Evolutionary conservation across 2,888 invertebrate genomes (phyloP), one percentile per base, ranked within the genome.

Genomic region (Dichetophora obliterata): DNA sequence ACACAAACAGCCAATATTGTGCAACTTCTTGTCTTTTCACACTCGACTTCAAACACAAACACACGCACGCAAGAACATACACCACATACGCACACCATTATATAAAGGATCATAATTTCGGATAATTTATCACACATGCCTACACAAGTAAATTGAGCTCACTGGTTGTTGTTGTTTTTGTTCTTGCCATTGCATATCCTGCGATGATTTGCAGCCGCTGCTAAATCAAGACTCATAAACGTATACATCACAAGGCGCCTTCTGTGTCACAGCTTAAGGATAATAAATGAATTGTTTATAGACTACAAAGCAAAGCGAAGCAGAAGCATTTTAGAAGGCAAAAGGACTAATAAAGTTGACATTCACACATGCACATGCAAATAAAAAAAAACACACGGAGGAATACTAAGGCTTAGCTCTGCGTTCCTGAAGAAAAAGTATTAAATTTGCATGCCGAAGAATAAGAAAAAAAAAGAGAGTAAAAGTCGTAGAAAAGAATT

Each of bases 151-250:
- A 66, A 66, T 66, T 66, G 66, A 66, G 66, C 66, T 66, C 37
- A 37, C 37, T n/a, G 34, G 19, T 31, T 63, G 63, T 65, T 34
- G 65, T 37, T 65, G 65, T 61, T 61, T 4, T 31, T 63, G 31
- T 31, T 63, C 24, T 72, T 16, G 4, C 3, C 37, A 22, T 5
- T 73, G 31, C 16, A 31, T 75, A 75, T 59, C 61, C 69, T 59
- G 66, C 85, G 84, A 87, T 86, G 86, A 86, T 85, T 86, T 86
- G 87, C 87, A 86, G 87, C 87, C 87, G 87, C 83, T 86, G 86
- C 82, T 86, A 84, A 85, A 86, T 87, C 85, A 86, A 83, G 84
- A 82, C 83, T 83, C 82, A 78, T 80, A 80, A 80, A 78, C 81
- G 81, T 80, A 86, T 86, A 84, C 84, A 86, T 86, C 83, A 86